A percentile compares a stretch with the other conserved stretches of the same genome.
Evolutionary conservation across 2,113 vertebrate species (phyloP).

Genomic region (Dicerorhinus sumatrensis): DNA sequence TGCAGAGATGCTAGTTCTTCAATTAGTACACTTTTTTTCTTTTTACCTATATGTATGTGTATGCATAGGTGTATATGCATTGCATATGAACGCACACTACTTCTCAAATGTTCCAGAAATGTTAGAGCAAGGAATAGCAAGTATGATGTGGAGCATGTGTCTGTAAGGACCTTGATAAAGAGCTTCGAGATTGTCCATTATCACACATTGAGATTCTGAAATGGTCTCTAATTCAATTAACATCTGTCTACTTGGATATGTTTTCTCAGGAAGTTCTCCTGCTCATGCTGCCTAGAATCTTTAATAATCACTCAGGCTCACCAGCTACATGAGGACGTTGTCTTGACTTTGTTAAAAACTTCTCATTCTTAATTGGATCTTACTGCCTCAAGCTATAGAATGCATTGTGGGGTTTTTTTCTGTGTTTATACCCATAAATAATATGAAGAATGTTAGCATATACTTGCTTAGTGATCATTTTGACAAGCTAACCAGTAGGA

Average conservation of each 20-base stretch:
- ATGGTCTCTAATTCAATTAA: background rate
- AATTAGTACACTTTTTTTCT: background rate
- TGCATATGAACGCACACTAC: background rate
- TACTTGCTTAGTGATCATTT: background rate
- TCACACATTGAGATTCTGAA: background rate
- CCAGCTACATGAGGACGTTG: background rate
- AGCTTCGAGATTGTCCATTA: background rate
- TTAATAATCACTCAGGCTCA: background rate
- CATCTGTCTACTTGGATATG: background rate
- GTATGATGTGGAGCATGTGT: background rate
- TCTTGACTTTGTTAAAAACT: background rate
- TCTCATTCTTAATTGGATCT: constrained; percentile 7
- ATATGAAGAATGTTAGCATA: background rate
- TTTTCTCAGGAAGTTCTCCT: background rate
- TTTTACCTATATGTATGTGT: background rate
- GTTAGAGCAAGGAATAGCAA: background rate
- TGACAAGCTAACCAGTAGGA: background rate
- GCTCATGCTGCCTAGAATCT: background rate
- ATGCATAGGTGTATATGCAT: background rate
- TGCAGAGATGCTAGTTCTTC: background rate
- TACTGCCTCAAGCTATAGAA: background rate
- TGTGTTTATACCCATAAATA: background rate
- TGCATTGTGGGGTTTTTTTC: background rate
- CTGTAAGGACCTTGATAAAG: background rate
- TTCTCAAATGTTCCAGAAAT: background rate